A percentile compares a stretch with the other conserved stretches of the same genome.
Conservation (phyloP, 2,797 vertebrate genomes). For the Cheracebus regulus region DNA sequence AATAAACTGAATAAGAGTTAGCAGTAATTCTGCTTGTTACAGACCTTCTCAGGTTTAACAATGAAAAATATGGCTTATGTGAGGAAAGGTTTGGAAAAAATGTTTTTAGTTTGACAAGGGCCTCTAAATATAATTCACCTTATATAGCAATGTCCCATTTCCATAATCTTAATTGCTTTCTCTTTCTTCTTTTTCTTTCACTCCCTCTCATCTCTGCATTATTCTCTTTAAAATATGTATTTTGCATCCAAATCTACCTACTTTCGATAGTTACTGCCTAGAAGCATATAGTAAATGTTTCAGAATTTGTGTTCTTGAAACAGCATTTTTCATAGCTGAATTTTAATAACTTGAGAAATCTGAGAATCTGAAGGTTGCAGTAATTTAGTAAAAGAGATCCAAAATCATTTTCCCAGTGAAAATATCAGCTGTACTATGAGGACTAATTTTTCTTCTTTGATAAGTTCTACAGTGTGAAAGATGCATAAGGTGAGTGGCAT, state of each 20-base stretch:
- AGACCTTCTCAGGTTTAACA: not conserved
- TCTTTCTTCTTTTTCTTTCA: conserved; percentile 26
- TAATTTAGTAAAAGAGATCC: not conserved
- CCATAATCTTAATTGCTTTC: conserved; percentile 57
- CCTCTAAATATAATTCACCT: conserved; percentile 56
- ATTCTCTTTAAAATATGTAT: conserved; percentile 20
- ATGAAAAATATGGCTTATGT: not conserved
- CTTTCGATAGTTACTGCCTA: not conserved
- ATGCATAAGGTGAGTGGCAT: not conserved
- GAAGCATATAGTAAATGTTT: conserved; percentile 26
- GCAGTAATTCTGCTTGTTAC: not conserved
- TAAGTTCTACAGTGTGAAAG: not conserved
- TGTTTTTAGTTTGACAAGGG: conserved; percentile 52
- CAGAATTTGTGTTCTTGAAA: conserved; percentile 46
- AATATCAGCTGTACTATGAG: not conserved
- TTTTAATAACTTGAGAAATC: not conserved
- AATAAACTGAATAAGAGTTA: not conserved
- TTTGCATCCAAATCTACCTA: conserved; percentile 2
- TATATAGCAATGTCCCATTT: conserved; percentile 39
- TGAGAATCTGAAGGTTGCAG: not conserved
- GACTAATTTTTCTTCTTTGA: not conserved
- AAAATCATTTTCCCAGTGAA: not conserved
- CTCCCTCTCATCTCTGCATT: not conserved
- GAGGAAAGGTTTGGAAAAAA: conserved; percentile 31
- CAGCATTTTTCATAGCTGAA: not conserved